These are phyloP conservation scores for Koerneria pararmatus DNA, from an alignment of 2,888 invertebrate species.

Conservation along the genomic window DNA sequence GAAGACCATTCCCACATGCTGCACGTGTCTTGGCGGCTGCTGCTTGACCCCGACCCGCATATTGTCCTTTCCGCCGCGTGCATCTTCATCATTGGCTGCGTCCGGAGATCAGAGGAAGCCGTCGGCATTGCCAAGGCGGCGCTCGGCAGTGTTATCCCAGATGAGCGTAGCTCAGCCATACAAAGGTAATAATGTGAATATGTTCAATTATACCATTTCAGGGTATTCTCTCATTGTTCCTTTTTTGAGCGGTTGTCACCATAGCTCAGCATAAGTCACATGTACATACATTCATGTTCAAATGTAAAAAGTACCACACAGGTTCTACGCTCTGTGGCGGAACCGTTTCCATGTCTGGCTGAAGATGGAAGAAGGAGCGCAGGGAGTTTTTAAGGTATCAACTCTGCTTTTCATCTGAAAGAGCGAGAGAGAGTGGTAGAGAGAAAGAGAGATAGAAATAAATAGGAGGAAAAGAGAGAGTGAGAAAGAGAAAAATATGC, in stretches of 20 bases:
- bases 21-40: constrained; percentile 88
- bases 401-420: too few relatives aligned
- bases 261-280: neutral
- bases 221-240: neutral
- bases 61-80: constrained; percentile 70
- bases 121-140: constrained; percentile 83
- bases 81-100: constrained; percentile 85
- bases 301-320: constrained; percentile 45
- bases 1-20: constrained; percentile 70
- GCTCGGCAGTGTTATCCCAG: constrained; percentile 78
- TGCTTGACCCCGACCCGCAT: constrained; percentile 79
- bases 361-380: constrained; percentile 95
- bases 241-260: neutral
- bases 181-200: constrained; percentile 38
- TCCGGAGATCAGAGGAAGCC: constrained; percentile 83
- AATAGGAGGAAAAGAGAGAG: too few relatives aligned
- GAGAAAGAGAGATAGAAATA: too few relatives aligned
- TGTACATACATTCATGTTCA: neutral
- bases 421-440: too few relatives aligned
- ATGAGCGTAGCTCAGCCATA: constrained; percentile 77
- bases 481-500: too few relatives aligned
- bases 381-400: constrained; percentile 82
- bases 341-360: constrained; percentile 97
- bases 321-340: constrained; percentile 92
- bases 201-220: neutral